A percentile compares a stretch with the other conserved stretches of the same genome.
Conservation (phyloP, 2,888 invertebrate species). For the Caenorhabditis sulstoni region DNA sequence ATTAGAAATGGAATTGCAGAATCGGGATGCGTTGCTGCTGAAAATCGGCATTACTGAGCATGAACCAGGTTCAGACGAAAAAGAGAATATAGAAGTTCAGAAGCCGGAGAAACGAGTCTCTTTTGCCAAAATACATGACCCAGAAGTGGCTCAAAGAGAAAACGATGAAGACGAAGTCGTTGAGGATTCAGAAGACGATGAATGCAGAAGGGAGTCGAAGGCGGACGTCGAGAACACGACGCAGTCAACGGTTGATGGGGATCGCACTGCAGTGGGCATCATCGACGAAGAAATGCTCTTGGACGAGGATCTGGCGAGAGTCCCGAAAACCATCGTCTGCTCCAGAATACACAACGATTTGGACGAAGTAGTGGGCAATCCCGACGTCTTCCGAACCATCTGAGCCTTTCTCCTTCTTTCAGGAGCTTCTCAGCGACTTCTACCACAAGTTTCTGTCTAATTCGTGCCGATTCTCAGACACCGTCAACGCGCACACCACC, state of each 20-base stretch:
- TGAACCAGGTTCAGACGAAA: neutral
- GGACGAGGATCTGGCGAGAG: constrained; percentile 14
- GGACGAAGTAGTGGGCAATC: constrained; percentile 56
- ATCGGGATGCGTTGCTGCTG: no score
- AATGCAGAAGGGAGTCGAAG: neutral
- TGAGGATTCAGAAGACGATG: constrained; percentile 37
- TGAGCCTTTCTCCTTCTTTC: constrained; percentile 23
- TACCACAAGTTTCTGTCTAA: constrained; percentile 48
- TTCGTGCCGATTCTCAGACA: constrained; percentile 43
- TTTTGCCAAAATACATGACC: constrained; percentile 13
- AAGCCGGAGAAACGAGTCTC: constrained; percentile 33
- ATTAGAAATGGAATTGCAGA: neutral
- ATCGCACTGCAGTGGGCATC: constrained; percentile 2
- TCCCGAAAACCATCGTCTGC: constrained; percentile 34
- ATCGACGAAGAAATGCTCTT: constrained; percentile 2
- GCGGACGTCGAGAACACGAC: neutral
- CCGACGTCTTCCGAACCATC: neutral
- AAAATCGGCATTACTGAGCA: no score
- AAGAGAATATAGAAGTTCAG: neutral
- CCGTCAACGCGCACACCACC: constrained; percentile 43
- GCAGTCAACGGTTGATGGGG: neutral
- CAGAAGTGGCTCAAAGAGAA: neutral
- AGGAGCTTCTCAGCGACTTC: constrained; percentile 62
- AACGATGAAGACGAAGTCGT: constrained; percentile 48
- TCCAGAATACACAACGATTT: constrained; percentile 49